phyloP scores from a whole-genome alignment of 2,797 vertebrate species.

The Triplophysa yarkandensis region DNA sequence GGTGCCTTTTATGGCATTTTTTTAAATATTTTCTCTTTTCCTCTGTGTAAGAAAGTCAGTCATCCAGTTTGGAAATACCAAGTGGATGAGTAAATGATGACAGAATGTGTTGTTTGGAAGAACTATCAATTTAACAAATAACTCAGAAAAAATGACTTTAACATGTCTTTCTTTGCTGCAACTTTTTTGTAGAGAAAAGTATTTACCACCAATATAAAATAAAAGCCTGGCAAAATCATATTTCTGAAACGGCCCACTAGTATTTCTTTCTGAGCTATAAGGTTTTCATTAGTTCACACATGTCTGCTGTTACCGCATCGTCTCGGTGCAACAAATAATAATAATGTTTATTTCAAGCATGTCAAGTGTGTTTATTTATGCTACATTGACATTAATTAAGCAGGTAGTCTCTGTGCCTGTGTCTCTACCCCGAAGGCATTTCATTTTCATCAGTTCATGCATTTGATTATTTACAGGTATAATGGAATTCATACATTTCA shows the following conservation, averaged over 20 bases:
- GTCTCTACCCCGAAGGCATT: background rate
- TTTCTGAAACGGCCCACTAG: background rate
- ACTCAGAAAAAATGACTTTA: too few relatives aligned
- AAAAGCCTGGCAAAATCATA: background rate
- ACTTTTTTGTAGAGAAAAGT: background rate
- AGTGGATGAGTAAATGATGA: too few relatives aligned
- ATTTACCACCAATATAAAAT: background rate
- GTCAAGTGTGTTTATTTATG: constrained; percentile 21
- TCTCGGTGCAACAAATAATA: background rate
- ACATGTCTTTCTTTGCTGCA: background rate
- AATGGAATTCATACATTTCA: constrained; percentile 7
- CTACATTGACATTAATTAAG: constrained; percentile 18
- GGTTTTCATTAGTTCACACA: background rate
- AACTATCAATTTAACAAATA: too few relatives aligned
- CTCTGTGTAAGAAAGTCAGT: too few relatives aligned
- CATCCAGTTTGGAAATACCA: too few relatives aligned
- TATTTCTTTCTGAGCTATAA: background rate
- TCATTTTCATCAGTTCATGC: background rate
- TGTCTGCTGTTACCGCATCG: background rate
- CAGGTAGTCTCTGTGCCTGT: background rate
- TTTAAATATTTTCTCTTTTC: too few relatives aligned
- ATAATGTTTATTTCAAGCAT: constrained; percentile 21
- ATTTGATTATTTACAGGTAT: constrained; percentile 10
- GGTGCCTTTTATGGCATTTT: too few relatives aligned
- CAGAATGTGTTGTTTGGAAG: too few relatives aligned